A percentile compares a stretch with the other conserved stretches of the same genome.
Conservation (phyloP, 2,797 vertebrate species). For the Mormyrus proboscirostris region DNA sequence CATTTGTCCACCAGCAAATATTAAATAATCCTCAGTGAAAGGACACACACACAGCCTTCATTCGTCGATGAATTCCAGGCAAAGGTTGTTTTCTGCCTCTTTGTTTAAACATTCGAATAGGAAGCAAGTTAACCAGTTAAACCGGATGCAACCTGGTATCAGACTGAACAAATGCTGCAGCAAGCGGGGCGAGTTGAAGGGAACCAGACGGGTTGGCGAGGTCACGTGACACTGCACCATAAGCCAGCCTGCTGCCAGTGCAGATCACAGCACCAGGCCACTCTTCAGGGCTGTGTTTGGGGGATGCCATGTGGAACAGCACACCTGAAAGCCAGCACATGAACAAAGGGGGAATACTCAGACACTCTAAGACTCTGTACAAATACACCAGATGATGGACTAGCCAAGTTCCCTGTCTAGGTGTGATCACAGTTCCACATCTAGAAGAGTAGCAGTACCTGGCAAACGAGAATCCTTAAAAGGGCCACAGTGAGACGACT, state of each 20-base stretch:
- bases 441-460: not conserved
- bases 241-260: not conserved
- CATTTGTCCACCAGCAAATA: not conserved
- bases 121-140: slow-evolving; percentile 9
- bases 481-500: not conserved
- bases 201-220: not conserved
- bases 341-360: not conserved
- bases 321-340: not conserved
- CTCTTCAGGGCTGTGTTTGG: not conserved
- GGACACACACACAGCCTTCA: not conserved
- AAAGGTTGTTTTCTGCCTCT: not conserved
- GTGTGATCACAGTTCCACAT: not conserved
- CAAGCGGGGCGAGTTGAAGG: not conserved
- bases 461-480: not conserved
- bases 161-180: not conserved
- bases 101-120: not conserved
- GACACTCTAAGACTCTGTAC: not conserved
- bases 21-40: not conserved
- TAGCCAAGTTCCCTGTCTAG: not conserved
- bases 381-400: not conserved
- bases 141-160: not conserved
- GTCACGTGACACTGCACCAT: not conserved
- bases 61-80: not conserved
- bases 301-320: not conserved
- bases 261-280: not conserved